A percentile compares a stretch with the other conserved stretches of the same genome.
Evolutionary conservation across 2,888 invertebrate species (phyloP).

Genomic region (Danaus chrysippus): DNA sequence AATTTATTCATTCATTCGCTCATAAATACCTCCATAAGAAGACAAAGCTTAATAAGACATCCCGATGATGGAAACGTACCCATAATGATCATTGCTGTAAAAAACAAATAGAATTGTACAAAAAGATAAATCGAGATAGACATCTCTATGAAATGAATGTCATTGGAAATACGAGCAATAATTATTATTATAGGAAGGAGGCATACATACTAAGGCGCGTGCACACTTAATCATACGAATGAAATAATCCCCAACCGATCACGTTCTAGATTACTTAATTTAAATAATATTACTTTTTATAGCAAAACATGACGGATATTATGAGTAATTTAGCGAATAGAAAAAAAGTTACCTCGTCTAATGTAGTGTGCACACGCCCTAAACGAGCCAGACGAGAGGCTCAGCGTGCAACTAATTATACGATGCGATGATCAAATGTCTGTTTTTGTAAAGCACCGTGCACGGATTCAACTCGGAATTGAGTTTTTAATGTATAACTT

Average conservation of each 20-base stretch:
- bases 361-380: constrained; percentile 15
- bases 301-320: no score
- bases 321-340: constrained; percentile 1
- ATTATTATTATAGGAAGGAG: constrained; percentile 24
- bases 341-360: constrained; percentile 3
- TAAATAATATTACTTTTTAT: background rate
- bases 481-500: constrained; percentile 72
- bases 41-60: constrained; percentile 42
- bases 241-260: background rate
- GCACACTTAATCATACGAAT: background rate
- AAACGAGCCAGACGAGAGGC: constrained; percentile 25
- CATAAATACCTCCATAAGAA: constrained; percentile 15
- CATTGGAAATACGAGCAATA: constrained; percentile 48
- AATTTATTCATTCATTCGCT: constrained; percentile 1
- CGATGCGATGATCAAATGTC: constrained; percentile 54
- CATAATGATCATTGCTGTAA: constrained; percentile 47
- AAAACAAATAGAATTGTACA: constrained; percentile 46
- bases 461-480: constrained; percentile 54
- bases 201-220: background rate
- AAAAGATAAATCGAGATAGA: constrained; percentile 59
- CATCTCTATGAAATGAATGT: constrained; percentile 53
- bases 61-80: constrained; percentile 42
- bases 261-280: background rate
- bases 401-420: constrained; percentile 73
- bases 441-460: constrained; percentile 52